Conservation (phyloP, 92 coral and sea anemone genomes). For the Isaurus tuberculatus region DNA sequence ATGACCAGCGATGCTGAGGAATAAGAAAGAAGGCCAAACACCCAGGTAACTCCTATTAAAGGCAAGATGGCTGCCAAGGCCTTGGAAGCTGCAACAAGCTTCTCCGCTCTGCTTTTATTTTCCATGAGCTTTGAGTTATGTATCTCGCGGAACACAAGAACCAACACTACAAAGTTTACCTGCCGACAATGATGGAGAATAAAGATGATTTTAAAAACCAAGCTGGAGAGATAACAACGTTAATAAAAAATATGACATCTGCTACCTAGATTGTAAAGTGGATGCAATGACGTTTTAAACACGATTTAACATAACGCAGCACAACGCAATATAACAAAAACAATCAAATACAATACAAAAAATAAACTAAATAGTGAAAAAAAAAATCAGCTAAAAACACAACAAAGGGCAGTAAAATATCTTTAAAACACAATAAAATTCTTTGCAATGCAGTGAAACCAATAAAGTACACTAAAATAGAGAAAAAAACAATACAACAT, state of each 20-base stretch:
- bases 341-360: too few relatives aligned
- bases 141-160: constrained; percentile 53
- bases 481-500: too few relatives aligned
- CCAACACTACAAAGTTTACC: constrained; percentile 62
- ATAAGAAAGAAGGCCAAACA: constrained; percentile 64
- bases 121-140: constrained; percentile 52
- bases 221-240: background rate
- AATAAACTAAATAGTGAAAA: too few relatives aligned
- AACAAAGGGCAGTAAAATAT: too few relatives aligned
- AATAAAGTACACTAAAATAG: too few relatives aligned
- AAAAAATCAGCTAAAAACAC: too few relatives aligned
- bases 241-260: too few relatives aligned
- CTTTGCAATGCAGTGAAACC: too few relatives aligned
- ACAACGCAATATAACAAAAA: background rate
- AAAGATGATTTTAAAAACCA: background rate
- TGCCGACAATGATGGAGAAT: constrained; percentile 19
- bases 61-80: constrained; percentile 69
- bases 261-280: too few relatives aligned
- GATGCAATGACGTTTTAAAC: too few relatives aligned
- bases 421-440: too few relatives aligned
- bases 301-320: background rate
- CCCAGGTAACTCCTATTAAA: constrained; percentile 71
- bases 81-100: constrained; percentile 44
- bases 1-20: constrained; percentile 56
- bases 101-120: constrained; percentile 56